A percentile compares a stretch with the other conserved stretches of the same genome.
These are phyloP conservation scores for Tetramorium alpestre DNA, from an alignment of 1,140 invertebrate species.

Conservation along the genomic window DNA sequence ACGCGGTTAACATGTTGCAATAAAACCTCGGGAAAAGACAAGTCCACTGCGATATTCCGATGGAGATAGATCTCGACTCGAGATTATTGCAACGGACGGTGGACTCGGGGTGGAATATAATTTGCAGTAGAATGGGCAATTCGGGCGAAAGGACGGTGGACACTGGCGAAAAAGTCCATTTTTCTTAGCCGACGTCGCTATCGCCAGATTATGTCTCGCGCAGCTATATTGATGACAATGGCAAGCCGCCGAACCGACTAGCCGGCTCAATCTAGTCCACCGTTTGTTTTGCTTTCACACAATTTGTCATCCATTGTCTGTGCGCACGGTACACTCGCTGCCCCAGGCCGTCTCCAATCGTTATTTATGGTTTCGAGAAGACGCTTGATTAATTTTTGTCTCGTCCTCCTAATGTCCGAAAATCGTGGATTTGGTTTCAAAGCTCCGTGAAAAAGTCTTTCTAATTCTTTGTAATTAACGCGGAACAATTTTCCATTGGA, in stretches of 20 bases:
- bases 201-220: constrained; percentile 75
- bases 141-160: constrained; percentile 58
- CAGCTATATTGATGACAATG: constrained; percentile 78
- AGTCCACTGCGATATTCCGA: constrained; percentile 37
- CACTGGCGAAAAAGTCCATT: constrained; percentile 74
- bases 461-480: constrained; percentile 2
- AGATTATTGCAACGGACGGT: constrained; percentile 53
- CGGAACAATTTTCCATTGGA: neutral
- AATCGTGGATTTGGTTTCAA: constrained; percentile 61
- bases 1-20: neutral
- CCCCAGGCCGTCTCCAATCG: constrained; percentile 63
- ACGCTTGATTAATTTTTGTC: constrained; percentile 81
- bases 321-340: constrained; percentile 58
- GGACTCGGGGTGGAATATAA: neutral
- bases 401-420: constrained; percentile 64
- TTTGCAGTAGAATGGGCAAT: constrained; percentile 51
- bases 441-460: neutral
- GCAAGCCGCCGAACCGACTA: constrained; percentile 67
- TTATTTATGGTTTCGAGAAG: constrained; percentile 80
- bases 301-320: constrained; percentile 84
- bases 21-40: constrained; percentile 15
- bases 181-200: constrained; percentile 74
- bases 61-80: constrained; percentile 36
- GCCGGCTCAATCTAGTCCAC: constrained; percentile 75
- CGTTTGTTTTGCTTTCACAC: constrained; percentile 80